These are phyloP conservation scores for Urechis unicinctus DNA, from an alignment of 2,888 invertebrate genomes.

Conservation along the genomic window DNA sequence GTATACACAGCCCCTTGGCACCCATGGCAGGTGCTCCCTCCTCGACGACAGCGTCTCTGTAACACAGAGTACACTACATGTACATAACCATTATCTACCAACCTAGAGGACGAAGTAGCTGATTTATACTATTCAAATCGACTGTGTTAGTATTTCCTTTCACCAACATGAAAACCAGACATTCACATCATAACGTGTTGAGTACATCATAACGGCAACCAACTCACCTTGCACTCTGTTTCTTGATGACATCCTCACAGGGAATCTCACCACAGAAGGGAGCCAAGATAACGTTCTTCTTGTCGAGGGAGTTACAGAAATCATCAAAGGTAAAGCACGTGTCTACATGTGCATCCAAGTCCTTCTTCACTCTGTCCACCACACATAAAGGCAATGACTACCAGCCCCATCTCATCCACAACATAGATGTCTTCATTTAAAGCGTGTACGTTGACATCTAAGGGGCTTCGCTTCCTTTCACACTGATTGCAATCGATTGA, in stretches of 20 bases:
- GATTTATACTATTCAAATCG: neutral
- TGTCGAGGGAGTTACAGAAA: slow-evolving; percentile 74
- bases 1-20: slow-evolving; percentile 96
- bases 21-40: slow-evolving; percentile 91
- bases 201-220: too few relatives aligned
- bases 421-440: too few relatives aligned
- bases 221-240: slow-evolving; percentile 78
- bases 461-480: too few relatives aligned
- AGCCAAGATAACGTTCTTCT: slow-evolving; percentile 81
- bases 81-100: neutral
- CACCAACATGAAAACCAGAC: too few relatives aligned
- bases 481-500: too few relatives aligned
- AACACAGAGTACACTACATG: too few relatives aligned
- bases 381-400: neutral
- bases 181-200: too few relatives aligned
- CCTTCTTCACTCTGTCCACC: slow-evolving; percentile 46
- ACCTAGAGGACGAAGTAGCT: neutral
- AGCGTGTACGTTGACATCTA: too few relatives aligned
- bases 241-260: slow-evolving; percentile 95
- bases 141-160: too few relatives aligned
- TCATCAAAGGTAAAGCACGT: slow-evolving; percentile 71
- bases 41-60: slow-evolving; percentile 61
- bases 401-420: too few relatives aligned
- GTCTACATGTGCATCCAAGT: slow-evolving; percentile 69
- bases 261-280: slow-evolving; percentile 87